These are phyloP conservation scores for Hypercompe scribonia DNA, from an alignment of 2,888 invertebrate species.

Conservation along the genomic window DNA sequence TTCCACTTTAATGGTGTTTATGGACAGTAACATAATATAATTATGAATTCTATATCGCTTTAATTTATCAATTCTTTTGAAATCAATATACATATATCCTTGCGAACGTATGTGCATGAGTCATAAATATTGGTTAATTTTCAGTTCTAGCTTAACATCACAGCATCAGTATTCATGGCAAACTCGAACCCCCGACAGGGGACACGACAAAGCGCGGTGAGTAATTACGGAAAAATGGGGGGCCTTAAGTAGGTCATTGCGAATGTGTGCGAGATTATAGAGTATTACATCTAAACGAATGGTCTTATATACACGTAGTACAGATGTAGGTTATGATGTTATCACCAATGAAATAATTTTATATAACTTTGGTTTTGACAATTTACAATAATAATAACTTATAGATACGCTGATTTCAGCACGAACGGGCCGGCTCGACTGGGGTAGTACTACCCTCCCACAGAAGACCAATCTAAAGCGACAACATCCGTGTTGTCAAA, in stretches of 20 bases:
- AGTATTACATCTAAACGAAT: constrained; percentile 28
- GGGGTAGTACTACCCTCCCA: no score
- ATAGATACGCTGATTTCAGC: no score
- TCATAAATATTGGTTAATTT: not conserved
- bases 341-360: not conserved
- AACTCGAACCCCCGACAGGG: constrained; percentile 61
- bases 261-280: constrained; percentile 65
- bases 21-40: no score
- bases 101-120: no score
- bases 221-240: constrained; percentile 85
- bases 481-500: no score
- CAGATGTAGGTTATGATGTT: not conserved
- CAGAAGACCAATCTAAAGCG: no score
- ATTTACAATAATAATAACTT: not conserved
- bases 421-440: no score
- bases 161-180: constrained; percentile 42
- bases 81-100: no score
- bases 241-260: constrained; percentile 78
- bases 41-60: no score
- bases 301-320: not conserved
- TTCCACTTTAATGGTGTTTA: no score
- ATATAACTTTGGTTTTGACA: not conserved
- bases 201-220: constrained; percentile 78
- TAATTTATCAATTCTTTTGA: no score
- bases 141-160: not conserved